Percentiles rank a stretch among this genome's conserved stretches.
These are phyloP conservation scores for Psittacula echo DNA, from an alignment of 2,797 vertebrate species.

Conservation along the genomic window DNA sequence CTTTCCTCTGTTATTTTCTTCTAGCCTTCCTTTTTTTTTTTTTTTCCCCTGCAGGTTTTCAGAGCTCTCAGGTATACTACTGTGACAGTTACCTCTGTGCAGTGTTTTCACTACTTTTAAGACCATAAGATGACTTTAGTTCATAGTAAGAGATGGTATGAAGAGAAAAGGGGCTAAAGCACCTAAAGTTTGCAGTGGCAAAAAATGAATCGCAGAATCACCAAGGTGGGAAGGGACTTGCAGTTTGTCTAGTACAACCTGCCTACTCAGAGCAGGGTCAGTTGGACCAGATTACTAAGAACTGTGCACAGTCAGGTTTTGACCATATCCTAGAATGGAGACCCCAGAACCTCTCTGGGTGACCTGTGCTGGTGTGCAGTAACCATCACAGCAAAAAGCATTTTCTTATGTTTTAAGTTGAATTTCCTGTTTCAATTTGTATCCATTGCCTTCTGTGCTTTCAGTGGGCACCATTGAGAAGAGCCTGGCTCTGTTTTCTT, in stretches of 20 bases:
- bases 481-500: neutral
- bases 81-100: too few species aligned
- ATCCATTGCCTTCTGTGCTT: neutral
- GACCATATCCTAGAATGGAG: neutral
- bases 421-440: neutral
- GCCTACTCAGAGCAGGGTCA: neutral
- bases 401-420: neutral
- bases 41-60: too few species aligned
- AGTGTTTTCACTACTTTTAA: neutral
- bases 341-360: neutral
- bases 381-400: neutral
- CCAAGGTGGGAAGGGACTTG: neutral
- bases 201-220: accelerated
- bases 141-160: neutral
- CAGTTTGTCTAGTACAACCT: neutral
- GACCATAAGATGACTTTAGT: neutral
- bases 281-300: neutral
- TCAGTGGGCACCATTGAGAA: neutral
- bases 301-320: neutral
- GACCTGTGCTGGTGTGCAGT: neutral
- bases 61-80: too few species aligned
- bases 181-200: neutral
- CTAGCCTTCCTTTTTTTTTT: neutral
- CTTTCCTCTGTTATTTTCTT: neutral
- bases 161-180: neutral